Evolutionary conservation across 2,113 vertebrate genomes (phyloP), one percentile per base, ranked within the genome.

Genomic region (Pteronura brasiliensis): DNA sequence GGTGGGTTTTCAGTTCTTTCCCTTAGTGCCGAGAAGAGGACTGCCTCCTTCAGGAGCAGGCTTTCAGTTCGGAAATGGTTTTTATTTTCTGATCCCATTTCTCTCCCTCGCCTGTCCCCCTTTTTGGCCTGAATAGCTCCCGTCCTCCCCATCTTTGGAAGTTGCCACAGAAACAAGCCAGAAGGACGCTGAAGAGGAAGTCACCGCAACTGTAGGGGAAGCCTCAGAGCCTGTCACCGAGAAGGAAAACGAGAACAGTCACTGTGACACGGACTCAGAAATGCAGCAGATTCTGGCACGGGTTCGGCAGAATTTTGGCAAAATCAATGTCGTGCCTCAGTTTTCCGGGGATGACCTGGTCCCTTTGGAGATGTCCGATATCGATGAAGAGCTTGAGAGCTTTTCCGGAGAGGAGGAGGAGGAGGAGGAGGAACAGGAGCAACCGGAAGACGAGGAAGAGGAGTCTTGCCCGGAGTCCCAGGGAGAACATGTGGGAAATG

Each of bases 291-390:
- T 99, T 52, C 96, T 99, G 63, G 94, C 99, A 1, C 98, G 99
- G 0, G 99, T 99, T 34, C 98, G 99, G 65, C 99, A 99, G 98
- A 99, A 99, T 98, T 99, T 99, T 0, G 99, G 99, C 93, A 99
- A 99, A 98, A 99, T 99, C 96, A 99, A 99, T 0, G 99, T 99
- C 3, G 99, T 99, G 5, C 99, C 99, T 1, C 99, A 99, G 98
- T 99, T 99, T 99, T 99, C 94, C 0, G 99, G 99, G 55, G 99
- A 99, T 83, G 99, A 99, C 95, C 98, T 99, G 95, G 98, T 99
- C 84, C 99, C 99, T n/a, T 98, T 99, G 52, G 99, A 99, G 93
- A 97, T 99, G 97, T 99, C 99, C 12, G 99, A 99, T 88, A 97
- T 99, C 7, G 99, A 99, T 1, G 99, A 98, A 44, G 99, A 99